Evolutionary conservation across 1,140 invertebrate genomes (phyloP).

Genomic region (Scaptomyza graminum): DNA sequence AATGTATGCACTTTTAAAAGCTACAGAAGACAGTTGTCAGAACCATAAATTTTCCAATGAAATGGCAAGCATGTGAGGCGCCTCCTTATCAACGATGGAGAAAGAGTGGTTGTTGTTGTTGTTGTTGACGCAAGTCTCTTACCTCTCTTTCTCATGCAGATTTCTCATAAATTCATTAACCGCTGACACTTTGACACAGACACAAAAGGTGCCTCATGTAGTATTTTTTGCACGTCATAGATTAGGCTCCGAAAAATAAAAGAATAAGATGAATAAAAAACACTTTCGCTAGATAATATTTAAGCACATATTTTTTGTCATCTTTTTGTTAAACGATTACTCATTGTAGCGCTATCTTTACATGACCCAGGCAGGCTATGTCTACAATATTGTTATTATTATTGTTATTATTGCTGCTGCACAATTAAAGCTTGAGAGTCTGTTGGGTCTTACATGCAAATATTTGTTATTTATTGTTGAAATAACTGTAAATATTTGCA

Average conservation of each 20-base stretch:
- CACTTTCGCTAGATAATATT: constrained; percentile 51
- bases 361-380: constrained; percentile 53
- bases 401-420: constrained; percentile 26
- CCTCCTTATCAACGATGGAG: constrained; percentile 26
- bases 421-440: constrained; percentile 67
- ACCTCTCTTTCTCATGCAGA: constrained; percentile 18
- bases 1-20: constrained; percentile 16
- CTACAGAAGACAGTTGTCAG: neutral
- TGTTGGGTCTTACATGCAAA: constrained; percentile 42
- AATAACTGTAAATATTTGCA: constrained; percentile 74
- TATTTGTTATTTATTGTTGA: constrained; percentile 63
- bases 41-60: constrained; percentile 65
- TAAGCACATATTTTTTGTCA: too few relatives aligned
- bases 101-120: neutral
- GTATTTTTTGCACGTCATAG: constrained; percentile 66
- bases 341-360: constrained; percentile 46
- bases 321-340: constrained; percentile 9
- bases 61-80: constrained; percentile 38
- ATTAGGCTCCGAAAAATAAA: constrained; percentile 13
- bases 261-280: constrained; percentile 14
- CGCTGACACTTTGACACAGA: constrained; percentile 28
- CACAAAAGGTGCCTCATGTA: constrained; percentile 14
- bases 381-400: constrained; percentile 24
- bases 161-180: constrained; percentile 67
- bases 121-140: constrained; percentile 16